These are phyloP conservation scores for Nephrotoma guestfalica DNA, from an alignment of 2,888 invertebrate genomes.

Conservation along the genomic window DNA sequence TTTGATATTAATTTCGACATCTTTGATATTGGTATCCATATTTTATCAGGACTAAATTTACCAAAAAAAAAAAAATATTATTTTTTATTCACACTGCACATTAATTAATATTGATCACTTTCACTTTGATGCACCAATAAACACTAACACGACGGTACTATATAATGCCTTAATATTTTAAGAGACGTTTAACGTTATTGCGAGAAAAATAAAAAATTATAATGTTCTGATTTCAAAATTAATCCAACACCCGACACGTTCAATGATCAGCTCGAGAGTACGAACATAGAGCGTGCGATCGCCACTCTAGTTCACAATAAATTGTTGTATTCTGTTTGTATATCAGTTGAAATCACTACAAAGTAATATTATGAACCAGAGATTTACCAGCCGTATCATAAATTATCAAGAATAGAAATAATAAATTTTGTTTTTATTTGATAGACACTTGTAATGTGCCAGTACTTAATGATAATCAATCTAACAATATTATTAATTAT, in stretches of 20 bases:
- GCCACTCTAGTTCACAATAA: neutral
- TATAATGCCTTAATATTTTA: neutral
- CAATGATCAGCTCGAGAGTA: neutral
- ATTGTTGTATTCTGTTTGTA: neutral
- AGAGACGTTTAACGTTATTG: neutral
- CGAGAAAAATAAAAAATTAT: neutral
- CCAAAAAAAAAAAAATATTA: neutral
- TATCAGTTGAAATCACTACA: neutral
- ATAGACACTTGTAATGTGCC: neutral
- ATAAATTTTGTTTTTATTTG: neutral
- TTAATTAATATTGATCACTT: neutral
- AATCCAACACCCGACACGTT: neutral
- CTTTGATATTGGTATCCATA: neutral
- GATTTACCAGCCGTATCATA: neutral
- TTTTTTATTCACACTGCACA: neutral
- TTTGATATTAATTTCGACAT: neutral
- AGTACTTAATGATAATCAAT: neutral
- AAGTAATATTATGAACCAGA: neutral
- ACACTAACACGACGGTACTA: neutral
- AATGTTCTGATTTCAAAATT: neutral
- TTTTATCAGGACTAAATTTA: neutral
- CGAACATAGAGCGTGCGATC: neutral
- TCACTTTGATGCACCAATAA: neutral
- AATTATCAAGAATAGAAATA: neutral
- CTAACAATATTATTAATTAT: neutral